phyloP scores from a whole-genome alignment of 2,888 invertebrate genomes.

The Tolmerus cingulatus region DNA sequence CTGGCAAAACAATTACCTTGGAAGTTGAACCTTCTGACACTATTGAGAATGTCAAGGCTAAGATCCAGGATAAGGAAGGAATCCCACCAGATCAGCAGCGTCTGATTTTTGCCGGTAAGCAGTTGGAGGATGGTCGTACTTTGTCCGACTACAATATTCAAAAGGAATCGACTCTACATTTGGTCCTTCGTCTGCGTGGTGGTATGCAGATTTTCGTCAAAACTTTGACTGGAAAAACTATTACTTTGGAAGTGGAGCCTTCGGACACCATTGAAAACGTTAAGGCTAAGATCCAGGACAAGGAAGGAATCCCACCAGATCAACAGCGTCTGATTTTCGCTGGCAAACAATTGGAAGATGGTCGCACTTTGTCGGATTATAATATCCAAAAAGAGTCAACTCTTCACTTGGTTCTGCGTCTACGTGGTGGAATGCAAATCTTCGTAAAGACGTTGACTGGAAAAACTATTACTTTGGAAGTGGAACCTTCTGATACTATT shows the following conservation, averaged over 20 bases:
- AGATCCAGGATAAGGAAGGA: slow-evolving; percentile 57
- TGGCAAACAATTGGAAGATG: slow-evolving; percentile 88
- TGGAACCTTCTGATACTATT: slow-evolving; percentile 56
- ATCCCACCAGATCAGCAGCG: slow-evolving; percentile 58
- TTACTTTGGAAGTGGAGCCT: slow-evolving; percentile 55
- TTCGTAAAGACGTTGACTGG: slow-evolving; percentile 56
- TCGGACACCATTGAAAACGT: slow-evolving; percentile 57
- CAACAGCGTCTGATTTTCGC: slow-evolving; percentile 57
- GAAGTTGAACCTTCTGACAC: slow-evolving; percentile 55
- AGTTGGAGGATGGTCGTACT: slow-evolving; percentile 25
- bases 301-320: slow-evolving; percentile 57
- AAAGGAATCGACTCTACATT: slow-evolving; percentile 46
- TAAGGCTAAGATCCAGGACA: slow-evolving; percentile 56
- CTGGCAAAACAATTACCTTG: slow-evolving; percentile 57
- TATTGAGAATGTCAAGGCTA: slow-evolving; percentile 56
- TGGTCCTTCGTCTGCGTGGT: slow-evolving; percentile 47
- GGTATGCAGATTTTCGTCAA: slow-evolving; percentile 57
- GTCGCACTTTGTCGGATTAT: slow-evolving; percentile 75
- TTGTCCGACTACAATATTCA: slow-evolving; percentile 45
- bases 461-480: slow-evolving; percentile 56
- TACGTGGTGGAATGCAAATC: slow-evolving; percentile 77
- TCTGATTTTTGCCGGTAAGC: slow-evolving; percentile 42
- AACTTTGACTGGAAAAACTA: slow-evolving; percentile 57
- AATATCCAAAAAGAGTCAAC: slow-evolving; percentile 74
- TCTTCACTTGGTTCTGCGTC: slow-evolving; percentile 83